Conservation (phyloP, 2,113 vertebrate genomes). For the Dromas ardeola region DNA sequence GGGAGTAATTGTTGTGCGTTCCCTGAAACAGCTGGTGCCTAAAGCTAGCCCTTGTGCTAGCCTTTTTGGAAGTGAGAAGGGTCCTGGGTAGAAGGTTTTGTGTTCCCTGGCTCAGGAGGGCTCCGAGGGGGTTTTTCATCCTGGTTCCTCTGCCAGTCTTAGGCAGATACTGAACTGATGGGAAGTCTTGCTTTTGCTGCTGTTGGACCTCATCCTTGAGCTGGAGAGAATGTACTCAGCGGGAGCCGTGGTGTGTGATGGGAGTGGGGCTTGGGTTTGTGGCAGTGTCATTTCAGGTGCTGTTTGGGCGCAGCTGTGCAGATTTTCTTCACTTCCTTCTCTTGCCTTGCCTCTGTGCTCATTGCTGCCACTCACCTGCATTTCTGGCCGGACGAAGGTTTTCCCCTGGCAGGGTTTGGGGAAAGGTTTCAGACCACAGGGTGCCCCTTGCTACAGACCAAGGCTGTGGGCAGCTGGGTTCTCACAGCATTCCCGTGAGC, state of each 20-base stretch:
- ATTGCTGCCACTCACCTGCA: neutral
- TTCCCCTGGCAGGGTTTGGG: neutral
- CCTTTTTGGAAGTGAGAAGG: neutral
- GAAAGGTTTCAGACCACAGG: accelerated
- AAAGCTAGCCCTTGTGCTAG: too few species aligned
- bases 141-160: neutral
- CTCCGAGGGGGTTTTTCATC: neutral
- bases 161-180: neutral
- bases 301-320: neutral
- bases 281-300: neutral
- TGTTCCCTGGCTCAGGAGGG: neutral
- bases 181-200: neutral
- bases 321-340: neutral
- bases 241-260: neutral
- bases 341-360: neutral
- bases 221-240: neutral
- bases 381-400: neutral
- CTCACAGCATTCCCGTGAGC: accelerated
- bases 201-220: neutral
- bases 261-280: neutral
- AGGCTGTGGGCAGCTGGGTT: neutral
- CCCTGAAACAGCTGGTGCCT: neutral
- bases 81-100: too few species aligned
- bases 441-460: neutral
- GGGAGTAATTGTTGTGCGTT: neutral